phyloP scores from a whole-genome alignment of 2,888 invertebrate species.

The Eilema depressum region DNA sequence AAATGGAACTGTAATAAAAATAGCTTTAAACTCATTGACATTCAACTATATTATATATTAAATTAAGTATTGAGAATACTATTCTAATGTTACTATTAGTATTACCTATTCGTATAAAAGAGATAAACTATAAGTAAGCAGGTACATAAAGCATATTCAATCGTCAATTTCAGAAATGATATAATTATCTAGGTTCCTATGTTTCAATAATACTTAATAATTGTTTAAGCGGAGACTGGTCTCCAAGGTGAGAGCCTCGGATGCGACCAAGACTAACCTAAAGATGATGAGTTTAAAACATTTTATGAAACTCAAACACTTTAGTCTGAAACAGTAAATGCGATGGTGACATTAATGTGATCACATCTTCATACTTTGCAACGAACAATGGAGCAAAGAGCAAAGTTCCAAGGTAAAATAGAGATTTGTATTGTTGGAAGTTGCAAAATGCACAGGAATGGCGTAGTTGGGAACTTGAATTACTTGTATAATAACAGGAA shows the following conservation, averaged over 20 bases:
- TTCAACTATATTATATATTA: background rate
- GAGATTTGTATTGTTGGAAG: constrained; percentile 51
- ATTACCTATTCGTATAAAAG: no score
- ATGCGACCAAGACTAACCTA: no score
- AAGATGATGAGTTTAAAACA: background rate
- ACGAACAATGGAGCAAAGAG: constrained; percentile 36
- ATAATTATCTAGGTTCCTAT: no score
- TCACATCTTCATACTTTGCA: constrained; percentile 39
- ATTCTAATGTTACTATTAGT: no score
- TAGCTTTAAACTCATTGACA: background rate
- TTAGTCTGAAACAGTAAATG: constrained; percentile 29
- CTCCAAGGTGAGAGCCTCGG: no score
- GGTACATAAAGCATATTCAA: no score
- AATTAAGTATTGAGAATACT: background rate
- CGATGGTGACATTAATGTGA: constrained; percentile 33
- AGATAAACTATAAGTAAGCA: no score
- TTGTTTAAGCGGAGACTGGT: no score
- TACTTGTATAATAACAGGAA: constrained; percentile 35
- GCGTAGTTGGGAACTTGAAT: constrained; percentile 35
- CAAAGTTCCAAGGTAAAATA: constrained; percentile 44
- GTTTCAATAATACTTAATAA: no score
- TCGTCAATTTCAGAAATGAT: no score
- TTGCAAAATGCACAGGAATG: constrained; percentile 44
- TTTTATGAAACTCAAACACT: constrained; percentile 7
- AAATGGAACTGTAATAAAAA: constrained; percentile 89